Evolutionary conservation across 2,113 vertebrate genomes (phyloP).

Genomic region (Mungos mungo): DNA sequence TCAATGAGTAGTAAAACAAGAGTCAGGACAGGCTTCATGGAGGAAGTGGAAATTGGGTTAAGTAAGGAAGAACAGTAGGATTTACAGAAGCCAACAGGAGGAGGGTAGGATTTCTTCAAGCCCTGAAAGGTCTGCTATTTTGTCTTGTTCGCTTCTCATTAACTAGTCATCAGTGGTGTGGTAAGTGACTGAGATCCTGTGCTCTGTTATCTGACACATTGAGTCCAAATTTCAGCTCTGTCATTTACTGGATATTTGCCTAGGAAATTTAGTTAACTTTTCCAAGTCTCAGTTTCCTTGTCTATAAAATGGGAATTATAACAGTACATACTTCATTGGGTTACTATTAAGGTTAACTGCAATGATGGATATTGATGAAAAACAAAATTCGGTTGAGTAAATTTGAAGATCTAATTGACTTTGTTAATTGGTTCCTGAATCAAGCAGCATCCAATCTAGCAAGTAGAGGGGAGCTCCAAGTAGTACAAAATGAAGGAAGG

Average conservation of each 20-base stretch:
- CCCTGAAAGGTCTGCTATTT: background rate
- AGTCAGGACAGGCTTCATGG: background rate
- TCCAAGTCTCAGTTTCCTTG: background rate
- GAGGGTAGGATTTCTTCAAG: background rate
- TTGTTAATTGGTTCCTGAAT: background rate
- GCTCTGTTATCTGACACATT: background rate
- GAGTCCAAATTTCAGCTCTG: background rate
- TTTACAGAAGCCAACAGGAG: background rate
- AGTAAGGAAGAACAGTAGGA: background rate
- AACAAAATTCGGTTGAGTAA: background rate
- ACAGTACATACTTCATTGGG: background rate
- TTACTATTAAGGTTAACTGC: background rate
- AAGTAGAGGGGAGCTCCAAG: background rate
- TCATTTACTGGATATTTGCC: background rate
- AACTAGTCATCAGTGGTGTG: background rate
- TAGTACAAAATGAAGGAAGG: background rate
- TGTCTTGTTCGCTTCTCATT: background rate
- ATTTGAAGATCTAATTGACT: background rate
- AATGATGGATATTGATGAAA: background rate
- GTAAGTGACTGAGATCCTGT: background rate
- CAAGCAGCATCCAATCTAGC: background rate
- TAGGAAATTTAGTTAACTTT: constrained; percentile 2
- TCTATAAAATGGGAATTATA: background rate
- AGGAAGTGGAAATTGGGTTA: background rate
- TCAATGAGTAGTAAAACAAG: background rate